Evolutionary conservation across 2,113 vertebrate genomes (phyloP).

Genomic region (Pelecanus crispus): DNA sequence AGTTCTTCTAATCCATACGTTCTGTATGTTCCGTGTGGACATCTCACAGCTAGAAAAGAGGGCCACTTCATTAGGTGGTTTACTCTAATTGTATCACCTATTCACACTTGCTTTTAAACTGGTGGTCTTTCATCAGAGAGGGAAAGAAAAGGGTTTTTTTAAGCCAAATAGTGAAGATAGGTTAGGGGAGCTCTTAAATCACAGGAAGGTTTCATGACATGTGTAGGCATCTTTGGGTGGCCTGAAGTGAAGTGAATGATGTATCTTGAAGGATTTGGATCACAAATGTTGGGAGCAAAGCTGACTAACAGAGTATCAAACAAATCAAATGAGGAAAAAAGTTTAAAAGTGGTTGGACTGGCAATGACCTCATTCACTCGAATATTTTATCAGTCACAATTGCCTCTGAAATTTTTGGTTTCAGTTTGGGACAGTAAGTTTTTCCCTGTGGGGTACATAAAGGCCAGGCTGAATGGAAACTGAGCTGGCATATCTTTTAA

Average conservation of each 20-base stretch:
- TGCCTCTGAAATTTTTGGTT: background rate
- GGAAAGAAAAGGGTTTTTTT: background rate
- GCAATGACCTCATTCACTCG: background rate
- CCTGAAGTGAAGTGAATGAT: background rate
- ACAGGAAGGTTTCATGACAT: background rate
- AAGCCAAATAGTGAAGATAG: background rate
- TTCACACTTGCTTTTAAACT: background rate
- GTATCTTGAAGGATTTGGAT: background rate
- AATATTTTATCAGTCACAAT: background rate
- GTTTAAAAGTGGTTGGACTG: background rate
- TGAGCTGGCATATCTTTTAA: background rate
- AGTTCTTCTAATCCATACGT: background rate
- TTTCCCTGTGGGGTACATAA: background rate
- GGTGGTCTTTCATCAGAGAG: background rate
- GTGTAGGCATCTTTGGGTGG: background rate
- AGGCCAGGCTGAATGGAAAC: background rate
- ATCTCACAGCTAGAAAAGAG: background rate
- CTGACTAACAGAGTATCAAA: background rate
- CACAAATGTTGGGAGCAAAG: background rate
- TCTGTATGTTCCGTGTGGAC: background rate
- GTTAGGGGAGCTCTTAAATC: background rate
- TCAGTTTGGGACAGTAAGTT: background rate
- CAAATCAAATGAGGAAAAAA: background rate
- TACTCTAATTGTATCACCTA: background rate
- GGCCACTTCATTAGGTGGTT: background rate